A percentile compares a stretch with the other conserved stretches of the same genome.
Evolutionary conservation across 2,888 invertebrate genomes (phyloP).

Genomic region (Mesochorus sp.): DNA sequence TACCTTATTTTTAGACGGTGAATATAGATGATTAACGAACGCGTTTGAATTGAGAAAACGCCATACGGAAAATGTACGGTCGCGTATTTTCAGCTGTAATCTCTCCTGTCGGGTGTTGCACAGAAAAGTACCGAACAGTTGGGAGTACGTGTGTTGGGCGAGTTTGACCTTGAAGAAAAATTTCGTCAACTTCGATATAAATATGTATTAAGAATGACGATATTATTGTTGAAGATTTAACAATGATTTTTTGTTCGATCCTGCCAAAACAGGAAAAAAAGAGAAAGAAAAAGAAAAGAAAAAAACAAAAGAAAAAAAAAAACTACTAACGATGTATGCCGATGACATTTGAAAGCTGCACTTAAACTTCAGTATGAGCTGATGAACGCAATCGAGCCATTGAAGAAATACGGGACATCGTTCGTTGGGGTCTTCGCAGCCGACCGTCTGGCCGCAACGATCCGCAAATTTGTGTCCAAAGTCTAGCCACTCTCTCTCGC

Average conservation of each 20-base stretch:
- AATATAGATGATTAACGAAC: slow-evolving; percentile 94
- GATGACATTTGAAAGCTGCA: slow-evolving; percentile 98
- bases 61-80: slow-evolving; percentile 93
- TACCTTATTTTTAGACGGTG: slow-evolving; percentile 83
- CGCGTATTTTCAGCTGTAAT: slow-evolving; percentile 85
- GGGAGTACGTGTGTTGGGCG: slow-evolving; percentile 97
- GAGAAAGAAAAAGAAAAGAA: not conserved
- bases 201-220: not conserved
- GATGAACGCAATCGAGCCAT: slow-evolving; percentile 98
- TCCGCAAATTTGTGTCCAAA: slow-evolving; percentile 99
- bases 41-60: slow-evolving; percentile 90
- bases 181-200: not conserved
- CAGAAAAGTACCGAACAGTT: slow-evolving; percentile 98
- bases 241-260: not conserved
- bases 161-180: slow-evolving; percentile 90
- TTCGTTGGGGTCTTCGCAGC: slow-evolving; percentile 95
- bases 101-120: slow-evolving; percentile 93
- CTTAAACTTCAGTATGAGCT: slow-evolving; percentile 93
- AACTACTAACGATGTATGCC: slow-evolving; percentile 91
- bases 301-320: not conserved
- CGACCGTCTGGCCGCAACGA: slow-evolving; percentile 92
- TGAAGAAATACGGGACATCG: slow-evolving; percentile 98
- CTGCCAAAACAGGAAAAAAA: not conserved
- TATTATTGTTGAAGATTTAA: not conserved
- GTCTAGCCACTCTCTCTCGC: slow-evolving; percentile 98